phyloP scores from a whole-genome alignment of 2,113 vertebrate genomes.

The Halichoerus grypus region DNA sequence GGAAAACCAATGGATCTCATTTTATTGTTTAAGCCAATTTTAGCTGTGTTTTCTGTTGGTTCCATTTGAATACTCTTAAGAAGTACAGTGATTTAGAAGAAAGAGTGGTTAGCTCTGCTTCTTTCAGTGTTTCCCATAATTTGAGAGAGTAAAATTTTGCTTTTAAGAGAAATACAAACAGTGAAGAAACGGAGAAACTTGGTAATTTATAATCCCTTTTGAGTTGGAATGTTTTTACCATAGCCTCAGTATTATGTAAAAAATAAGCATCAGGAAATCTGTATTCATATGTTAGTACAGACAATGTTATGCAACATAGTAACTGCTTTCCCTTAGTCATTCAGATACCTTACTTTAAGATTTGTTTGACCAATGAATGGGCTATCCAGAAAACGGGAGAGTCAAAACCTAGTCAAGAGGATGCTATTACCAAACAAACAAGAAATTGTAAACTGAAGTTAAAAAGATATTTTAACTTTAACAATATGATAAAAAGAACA shows the following conservation, averaged over 20 bases:
- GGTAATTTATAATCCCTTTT: background rate
- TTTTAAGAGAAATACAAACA: background rate
- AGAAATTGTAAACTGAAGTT: background rate
- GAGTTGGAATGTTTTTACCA: background rate
- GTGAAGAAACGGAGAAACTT: background rate
- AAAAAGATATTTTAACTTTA: constrained; percentile 37
- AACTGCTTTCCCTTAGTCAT: background rate
- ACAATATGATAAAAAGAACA: background rate
- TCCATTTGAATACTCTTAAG: background rate
- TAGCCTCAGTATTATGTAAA: constrained; percentile 11
- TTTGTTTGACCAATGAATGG: background rate
- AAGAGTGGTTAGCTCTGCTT: background rate
- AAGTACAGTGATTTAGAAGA: background rate
- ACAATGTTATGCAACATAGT: background rate
- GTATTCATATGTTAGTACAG: background rate
- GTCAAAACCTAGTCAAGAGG: background rate
- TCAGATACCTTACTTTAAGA: background rate
- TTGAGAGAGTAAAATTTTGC: background rate
- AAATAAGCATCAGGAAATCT: constrained; percentile 6
- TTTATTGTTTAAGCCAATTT: constrained; percentile 7
- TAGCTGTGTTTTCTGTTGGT: background rate
- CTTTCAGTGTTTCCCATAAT: background rate
- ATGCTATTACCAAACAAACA: background rate
- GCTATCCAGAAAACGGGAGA: background rate
- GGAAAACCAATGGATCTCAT: background rate